phyloP scores from a whole-genome alignment of 2,113 vertebrate genomes.

The Pyrgilauda ruficollis region DNA sequence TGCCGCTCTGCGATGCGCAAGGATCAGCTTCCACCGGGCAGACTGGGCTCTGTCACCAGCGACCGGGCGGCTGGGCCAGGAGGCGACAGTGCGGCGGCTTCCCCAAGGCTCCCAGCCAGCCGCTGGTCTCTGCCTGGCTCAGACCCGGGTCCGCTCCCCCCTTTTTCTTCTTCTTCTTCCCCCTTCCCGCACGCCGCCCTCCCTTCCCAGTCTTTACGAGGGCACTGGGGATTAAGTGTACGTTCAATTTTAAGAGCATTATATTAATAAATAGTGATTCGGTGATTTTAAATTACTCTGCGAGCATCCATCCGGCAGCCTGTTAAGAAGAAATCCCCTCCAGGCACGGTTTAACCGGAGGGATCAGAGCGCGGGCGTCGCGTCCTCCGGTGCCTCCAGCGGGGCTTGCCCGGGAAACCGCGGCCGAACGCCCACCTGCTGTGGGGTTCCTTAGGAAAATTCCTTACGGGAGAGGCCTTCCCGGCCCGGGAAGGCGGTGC shows the following conservation, averaged over 20 bases:
- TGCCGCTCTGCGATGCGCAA: background rate
- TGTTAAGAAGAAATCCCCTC: background rate
- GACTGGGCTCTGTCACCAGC: background rate
- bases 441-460: background rate
- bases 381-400: background rate
- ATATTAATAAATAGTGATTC: background rate
- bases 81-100: background rate
- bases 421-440: background rate
- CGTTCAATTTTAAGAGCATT: conserved; percentile 28
- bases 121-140: background rate
- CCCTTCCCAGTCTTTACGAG: background rate
- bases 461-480: background rate
- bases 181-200: background rate
- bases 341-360: background rate
- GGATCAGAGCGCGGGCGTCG: background rate
- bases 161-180: background rate
- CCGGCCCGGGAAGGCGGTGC: background rate
- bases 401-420: background rate
- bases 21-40: background rate
- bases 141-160: background rate
- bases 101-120: background rate
- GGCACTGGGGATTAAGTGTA: background rate
- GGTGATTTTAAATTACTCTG: background rate
- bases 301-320: background rate
- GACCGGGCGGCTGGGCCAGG: background rate